Evolutionary conservation across 2,888 invertebrate species (phyloP).

Genomic region (Himalopsyche tibetana): DNA sequence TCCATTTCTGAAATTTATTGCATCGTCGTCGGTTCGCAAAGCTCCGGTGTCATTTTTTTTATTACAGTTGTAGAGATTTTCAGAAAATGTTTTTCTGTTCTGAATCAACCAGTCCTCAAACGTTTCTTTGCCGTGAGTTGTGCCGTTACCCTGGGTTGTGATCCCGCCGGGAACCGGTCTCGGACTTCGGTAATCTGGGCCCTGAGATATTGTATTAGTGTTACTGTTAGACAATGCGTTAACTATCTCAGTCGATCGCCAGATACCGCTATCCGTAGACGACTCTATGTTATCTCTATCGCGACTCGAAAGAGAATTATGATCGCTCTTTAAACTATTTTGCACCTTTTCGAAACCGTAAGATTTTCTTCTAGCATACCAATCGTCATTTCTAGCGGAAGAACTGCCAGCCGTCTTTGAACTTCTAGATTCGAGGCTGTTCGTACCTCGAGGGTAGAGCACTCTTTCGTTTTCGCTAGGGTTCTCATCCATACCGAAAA

Average conservation of each 20-base stretch:
- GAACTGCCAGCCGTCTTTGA: slow-evolving; percentile 70
- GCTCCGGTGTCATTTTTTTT: slow-evolving; percentile 41
- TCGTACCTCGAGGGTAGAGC: slow-evolving; percentile 69
- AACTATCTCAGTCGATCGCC: slow-evolving; percentile 83
- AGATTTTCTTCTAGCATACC: slow-evolving; percentile 86
- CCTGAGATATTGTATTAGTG: slow-evolving; percentile 9
- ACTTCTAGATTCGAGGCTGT: slow-evolving; percentile 73
- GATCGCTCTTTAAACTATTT: slow-evolving; percentile 67
- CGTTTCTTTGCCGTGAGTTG: slow-evolving; percentile 69
- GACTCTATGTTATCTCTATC: slow-evolving; percentile 81
- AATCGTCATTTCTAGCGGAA: slow-evolving; percentile 76
- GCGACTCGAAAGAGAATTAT: slow-evolving; percentile 69
- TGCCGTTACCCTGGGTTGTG: slow-evolving; percentile 66
- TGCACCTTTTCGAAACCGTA: slow-evolving; percentile 83
- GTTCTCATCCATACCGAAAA: slow-evolving; percentile 72
- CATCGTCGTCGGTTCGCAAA: slow-evolving; percentile 64
- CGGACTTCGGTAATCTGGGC: neutral
- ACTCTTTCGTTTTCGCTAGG: slow-evolving; percentile 61
- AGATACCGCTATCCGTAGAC: slow-evolving; percentile 87
- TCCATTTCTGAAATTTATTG: slow-evolving; percentile 66
- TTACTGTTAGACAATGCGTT: slow-evolving; percentile 68
- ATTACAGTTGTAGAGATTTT: slow-evolving; percentile 68
- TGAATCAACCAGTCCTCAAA: slow-evolving; percentile 74
- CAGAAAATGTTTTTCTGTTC: slow-evolving; percentile 69
- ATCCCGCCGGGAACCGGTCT: neutral